Percentiles rank a stretch among this genome's conserved stretches.
Evolutionary conservation across 2,113 vertebrate species (phyloP).

Genomic region (Lampris megalopsis): DNA sequence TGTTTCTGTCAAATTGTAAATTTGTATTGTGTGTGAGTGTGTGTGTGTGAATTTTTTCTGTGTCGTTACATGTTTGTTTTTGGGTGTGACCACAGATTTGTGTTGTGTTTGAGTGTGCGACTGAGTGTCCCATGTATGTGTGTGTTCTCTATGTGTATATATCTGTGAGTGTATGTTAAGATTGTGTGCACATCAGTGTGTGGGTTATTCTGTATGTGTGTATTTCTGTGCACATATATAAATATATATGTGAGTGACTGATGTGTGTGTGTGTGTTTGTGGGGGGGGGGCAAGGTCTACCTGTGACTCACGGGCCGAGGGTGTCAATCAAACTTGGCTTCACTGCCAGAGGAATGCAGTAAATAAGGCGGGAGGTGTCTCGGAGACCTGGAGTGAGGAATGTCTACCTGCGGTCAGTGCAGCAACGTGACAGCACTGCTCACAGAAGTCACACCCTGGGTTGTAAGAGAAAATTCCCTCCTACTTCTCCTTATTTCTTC

Average conservation of each 20-base stretch:
- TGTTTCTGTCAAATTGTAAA: neutral
- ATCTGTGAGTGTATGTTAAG: no score
- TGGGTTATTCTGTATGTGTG: neutral
- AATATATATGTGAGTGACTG: neutral
- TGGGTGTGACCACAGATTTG: no score
- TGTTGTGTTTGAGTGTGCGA: no score
- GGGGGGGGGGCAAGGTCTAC: slow-evolving; percentile 32
- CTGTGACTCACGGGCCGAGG: slow-evolving; percentile 69
- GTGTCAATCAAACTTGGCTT: slow-evolving; percentile 60
- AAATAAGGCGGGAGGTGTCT: slow-evolving; percentile 63
- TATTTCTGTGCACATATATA: neutral
- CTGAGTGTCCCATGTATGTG: no score
- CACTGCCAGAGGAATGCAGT: slow-evolving; percentile 60
- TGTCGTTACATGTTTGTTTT: no score
- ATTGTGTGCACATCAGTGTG: neutral
- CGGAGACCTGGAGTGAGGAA: slow-evolving; percentile 26
- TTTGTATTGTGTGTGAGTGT: no score
- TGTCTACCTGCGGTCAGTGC: slow-evolving; percentile 1
- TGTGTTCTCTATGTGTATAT: no score
- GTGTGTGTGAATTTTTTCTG: no score
- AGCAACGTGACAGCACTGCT: slow-evolving; percentile 24
- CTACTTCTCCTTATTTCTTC: slow-evolving; percentile 7
- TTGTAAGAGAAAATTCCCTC: slow-evolving; percentile 41
- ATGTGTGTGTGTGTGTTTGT: neutral
- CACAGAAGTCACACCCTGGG: slow-evolving; percentile 53